Evolutionary conservation across 2,113 vertebrate genomes (phyloP).

Genomic region (Muntiacus reevesi): DNA sequence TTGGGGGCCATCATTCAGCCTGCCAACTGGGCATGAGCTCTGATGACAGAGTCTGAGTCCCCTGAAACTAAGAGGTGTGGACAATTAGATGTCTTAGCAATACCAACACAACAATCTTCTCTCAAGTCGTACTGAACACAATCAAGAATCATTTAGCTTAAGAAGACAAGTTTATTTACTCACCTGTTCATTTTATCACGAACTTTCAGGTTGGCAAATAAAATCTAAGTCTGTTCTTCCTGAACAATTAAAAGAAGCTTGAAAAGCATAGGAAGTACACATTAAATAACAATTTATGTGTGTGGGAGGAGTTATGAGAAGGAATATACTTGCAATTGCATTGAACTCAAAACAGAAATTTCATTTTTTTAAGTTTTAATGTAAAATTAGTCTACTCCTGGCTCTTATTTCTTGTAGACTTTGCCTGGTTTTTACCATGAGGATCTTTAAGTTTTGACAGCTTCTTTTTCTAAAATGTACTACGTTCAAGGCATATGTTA

Average conservation of each 20-base stretch:
- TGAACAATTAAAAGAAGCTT: neutral
- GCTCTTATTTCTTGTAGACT: neutral
- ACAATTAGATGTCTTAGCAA: neutral
- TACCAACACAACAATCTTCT: neutral
- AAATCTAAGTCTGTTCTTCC: neutral
- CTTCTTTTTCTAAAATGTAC: neutral
- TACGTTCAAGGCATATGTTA: neutral
- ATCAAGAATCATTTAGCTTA: neutral
- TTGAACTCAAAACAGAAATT: neutral
- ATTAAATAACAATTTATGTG: neutral
- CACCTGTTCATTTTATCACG: neutral
- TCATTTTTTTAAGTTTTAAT: neutral
- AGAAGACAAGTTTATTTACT: neutral
- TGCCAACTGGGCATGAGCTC: neutral
- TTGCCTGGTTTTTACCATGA: neutral
- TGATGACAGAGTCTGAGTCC: neutral
- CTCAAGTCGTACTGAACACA: neutral
- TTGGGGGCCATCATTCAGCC: neutral
- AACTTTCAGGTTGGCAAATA: neutral
- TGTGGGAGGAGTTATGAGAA: neutral
- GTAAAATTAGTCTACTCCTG: neutral
- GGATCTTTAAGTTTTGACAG: neutral
- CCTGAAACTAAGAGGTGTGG: neutral
- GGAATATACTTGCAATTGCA: neutral
- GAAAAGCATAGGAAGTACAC: neutral